These are phyloP conservation scores for Lithophane ornitopus DNA, from an alignment of 2,888 invertebrate species.

Conservation along the genomic window DNA sequence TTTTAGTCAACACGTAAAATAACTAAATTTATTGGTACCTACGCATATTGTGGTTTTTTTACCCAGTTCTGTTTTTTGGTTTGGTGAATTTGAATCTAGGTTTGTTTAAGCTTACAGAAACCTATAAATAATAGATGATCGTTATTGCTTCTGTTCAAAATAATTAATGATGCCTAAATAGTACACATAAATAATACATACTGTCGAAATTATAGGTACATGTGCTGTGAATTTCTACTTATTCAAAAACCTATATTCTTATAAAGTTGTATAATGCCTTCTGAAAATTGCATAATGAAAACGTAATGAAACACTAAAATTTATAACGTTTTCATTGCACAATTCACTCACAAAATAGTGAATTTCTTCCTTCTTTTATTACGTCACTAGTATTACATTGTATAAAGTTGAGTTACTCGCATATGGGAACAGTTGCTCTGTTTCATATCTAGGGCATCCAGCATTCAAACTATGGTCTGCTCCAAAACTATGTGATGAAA, in stretches of 20 bases:
- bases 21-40: neutral
- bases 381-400: neutral
- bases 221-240: too few relatives aligned
- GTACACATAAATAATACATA: too few relatives aligned
- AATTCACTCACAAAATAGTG: neutral
- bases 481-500: neutral
- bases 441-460: slow-evolving; percentile 27
- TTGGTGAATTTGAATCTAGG: neutral
- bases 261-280: too few relatives aligned
- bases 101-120: too few relatives aligned
- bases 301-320: neutral
- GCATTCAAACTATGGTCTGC: neutral
- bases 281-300: too few relatives aligned
- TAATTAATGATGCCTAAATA: too few relatives aligned
- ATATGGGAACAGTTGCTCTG: slow-evolving; percentile 5
- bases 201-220: too few relatives aligned
- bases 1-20: slow-evolving; percentile 17
- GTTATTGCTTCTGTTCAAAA: too few relatives aligned
- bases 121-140: too few relatives aligned
- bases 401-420: slow-evolving; percentile 1
- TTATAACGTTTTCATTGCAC: neutral
- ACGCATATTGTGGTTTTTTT: neutral
- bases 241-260: too few relatives aligned
- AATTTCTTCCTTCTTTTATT: slow-evolving; percentile 17
- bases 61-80: neutral